Evolutionary conservation across 1,140 invertebrate genomes (phyloP), one percentile per base, ranked within the genome.

Genomic region (Myzus persicae): DNA sequence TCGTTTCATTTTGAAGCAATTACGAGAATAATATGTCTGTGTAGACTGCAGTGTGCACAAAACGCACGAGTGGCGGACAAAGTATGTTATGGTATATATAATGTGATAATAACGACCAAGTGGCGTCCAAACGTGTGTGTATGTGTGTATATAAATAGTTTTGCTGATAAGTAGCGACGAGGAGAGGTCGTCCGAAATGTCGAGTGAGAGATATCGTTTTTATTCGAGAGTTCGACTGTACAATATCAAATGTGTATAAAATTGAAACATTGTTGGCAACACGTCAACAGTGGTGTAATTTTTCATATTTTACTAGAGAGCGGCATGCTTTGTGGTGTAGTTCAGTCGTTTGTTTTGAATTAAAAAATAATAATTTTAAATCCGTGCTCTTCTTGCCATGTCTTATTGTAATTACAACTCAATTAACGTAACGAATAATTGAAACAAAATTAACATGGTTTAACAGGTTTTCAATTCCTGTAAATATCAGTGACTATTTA

Each of bases 151-250:
- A 88, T 46, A 88, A 89, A 51, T 89, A 89, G 87, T 89, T 36
- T 51, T 24, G 46, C 20, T n/a, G 87, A 89, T 89, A 89, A 89
- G 82, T 0, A 44, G 81, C 82, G 24, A 18, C 44, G 87, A 8
- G 8, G n/a, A 89, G 87, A 51, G 85, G 85, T 87, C 85, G 85
- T 85, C 40, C 31, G 44, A 48, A 87, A n/a, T 87, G 44, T 87
- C 11, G n/a, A 22, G 18, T 36, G 85, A 82, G 36, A 82, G 38
- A 82, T 82, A 82, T 82, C 76, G 76, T 36, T 38, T 82, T 82
- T 82, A 82, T n/a, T 67, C 67, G 22, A 84, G 81, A 40, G 38
- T 42, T 84, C 38, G 38, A 84, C 38, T 40, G 14, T n/a, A 76
- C 59, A 18, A n/a, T 76, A 76, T 76, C n/a, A 76, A 76, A 76